Percentiles rank a stretch among this genome's conserved stretches.
Evolutionary conservation across 1,140 invertebrate genomes (phyloP).

Genomic region (Ceratina calcarata): DNA sequence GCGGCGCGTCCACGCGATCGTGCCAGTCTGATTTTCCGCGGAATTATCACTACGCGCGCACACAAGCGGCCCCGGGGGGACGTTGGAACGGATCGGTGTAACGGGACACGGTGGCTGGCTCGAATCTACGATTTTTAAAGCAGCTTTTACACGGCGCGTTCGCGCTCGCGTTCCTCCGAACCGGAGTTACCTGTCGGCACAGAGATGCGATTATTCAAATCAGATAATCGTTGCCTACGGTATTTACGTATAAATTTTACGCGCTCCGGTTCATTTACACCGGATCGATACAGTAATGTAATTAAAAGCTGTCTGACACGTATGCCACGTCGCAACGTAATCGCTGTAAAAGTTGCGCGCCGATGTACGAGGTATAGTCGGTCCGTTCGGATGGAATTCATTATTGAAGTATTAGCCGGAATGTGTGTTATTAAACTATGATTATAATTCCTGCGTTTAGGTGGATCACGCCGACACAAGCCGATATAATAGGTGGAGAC

Average conservation of each 20-base stretch:
- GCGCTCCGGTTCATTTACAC: neutral
- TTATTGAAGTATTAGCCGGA: neutral
- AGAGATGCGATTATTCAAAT: neutral
- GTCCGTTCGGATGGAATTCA: neutral
- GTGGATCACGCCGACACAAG: neutral
- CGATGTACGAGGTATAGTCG: neutral
- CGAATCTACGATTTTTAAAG: conserved; percentile 10
- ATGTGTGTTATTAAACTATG: no score
- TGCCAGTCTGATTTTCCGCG: neutral
- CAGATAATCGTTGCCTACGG: neutral
- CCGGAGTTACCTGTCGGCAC: conserved; percentile 1
- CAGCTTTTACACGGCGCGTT: neutral
- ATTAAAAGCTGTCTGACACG: neutral
- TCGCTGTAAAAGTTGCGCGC: neutral
- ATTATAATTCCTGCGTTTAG: neutral
- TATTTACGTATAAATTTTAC: neutral
- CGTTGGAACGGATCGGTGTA: neutral
- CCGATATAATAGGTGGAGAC: no score
- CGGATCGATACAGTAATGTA: neutral
- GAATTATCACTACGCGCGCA: neutral
- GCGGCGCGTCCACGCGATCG: neutral
- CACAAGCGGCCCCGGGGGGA: no score
- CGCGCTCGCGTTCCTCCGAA: neutral
- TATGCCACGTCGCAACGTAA: neutral
- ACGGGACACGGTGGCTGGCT: neutral